Evolutionary conservation across 2,888 invertebrate species (phyloP).

Genomic region (Tetramorium bicarinatum): DNA sequence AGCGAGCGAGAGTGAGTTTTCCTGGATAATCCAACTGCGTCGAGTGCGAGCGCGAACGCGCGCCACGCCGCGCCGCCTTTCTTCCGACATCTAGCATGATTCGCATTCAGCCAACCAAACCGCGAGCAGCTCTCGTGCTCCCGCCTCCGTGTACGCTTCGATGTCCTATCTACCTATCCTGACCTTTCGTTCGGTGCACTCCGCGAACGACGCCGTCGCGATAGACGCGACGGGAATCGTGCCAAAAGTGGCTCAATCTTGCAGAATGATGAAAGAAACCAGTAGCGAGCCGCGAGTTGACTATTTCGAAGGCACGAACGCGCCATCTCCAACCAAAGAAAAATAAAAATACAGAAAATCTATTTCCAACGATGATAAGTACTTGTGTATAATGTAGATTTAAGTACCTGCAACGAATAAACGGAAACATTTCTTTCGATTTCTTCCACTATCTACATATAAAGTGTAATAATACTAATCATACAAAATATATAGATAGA

Average conservation of each 20-base stretch:
- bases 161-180: conserved; percentile 57
- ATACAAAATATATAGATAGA: too few relatives aligned
- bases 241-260: conserved; percentile 33
- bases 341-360: background rate
- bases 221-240: conserved; percentile 14
- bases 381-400: background rate
- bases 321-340: background rate
- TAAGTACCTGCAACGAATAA: background rate
- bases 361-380: background rate
- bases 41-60: background rate
- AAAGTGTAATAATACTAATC: background rate
- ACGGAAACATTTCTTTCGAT: background rate
- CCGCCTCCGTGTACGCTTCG: conserved; percentile 57
- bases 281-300: conserved; percentile 5
- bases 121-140: conserved; percentile 50
- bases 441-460: background rate
- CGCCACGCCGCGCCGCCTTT: conserved; percentile 51
- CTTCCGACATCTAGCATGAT: conserved; percentile 58
- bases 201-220: conserved; percentile 30
- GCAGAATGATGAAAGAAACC: background rate
- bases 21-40: conserved; percentile 30
- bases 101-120: conserved; percentile 60
- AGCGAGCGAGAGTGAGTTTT: conserved; percentile 10
- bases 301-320: conserved; percentile 6
- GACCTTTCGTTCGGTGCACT: conserved; percentile 49